Evolutionary conservation across 2,113 vertebrate genomes (phyloP).

Genomic region (Steatornis caripensis): DNA sequence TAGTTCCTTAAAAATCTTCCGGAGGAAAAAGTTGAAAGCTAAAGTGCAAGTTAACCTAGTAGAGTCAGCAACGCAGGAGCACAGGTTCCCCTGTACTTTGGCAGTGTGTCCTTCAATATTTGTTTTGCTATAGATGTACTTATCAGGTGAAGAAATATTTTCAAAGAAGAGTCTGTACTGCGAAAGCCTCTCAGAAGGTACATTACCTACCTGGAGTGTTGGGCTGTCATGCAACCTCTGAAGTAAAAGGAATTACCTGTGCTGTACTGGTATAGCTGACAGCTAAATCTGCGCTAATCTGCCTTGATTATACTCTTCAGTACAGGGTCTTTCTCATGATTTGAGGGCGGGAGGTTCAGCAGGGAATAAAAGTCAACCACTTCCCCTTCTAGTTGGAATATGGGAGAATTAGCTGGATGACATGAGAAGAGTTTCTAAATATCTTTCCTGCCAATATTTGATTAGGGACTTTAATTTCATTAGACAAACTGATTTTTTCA

Average conservation of each 20-base stretch:
- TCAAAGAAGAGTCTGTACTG: fast-evolving
- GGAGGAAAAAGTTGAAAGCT: not conserved
- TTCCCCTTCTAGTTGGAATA: slow-evolving; percentile 53
- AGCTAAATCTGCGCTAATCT: slow-evolving; percentile 56
- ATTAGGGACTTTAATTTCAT: slow-evolving; percentile 82
- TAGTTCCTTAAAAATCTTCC: not conserved
- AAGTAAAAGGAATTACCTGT: slow-evolving; percentile 14
- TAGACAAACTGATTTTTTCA: slow-evolving; percentile 78
- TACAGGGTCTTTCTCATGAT: slow-evolving; percentile 60
- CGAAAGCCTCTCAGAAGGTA: not conserved
- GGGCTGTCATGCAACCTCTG: not conserved
- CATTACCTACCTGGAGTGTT: not conserved
- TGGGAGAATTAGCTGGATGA: slow-evolving; percentile 57
- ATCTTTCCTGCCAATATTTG: slow-evolving; percentile 80
- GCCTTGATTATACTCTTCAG: slow-evolving; percentile 61
- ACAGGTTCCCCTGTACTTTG: not conserved
- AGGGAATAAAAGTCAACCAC: slow-evolving; percentile 66
- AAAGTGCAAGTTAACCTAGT: not conserved
- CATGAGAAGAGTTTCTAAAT: slow-evolving; percentile 73
- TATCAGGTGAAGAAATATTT: not conserved
- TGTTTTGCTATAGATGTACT: not conserved
- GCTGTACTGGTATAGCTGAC: not conserved
- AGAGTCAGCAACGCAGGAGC: not conserved
- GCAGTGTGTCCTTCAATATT: not conserved
- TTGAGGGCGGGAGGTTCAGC: slow-evolving; percentile 61